These are phyloP conservation scores for Gonioctena quinquepunctata DNA, from an alignment of 1,140 invertebrate genomes.

Conservation along the genomic window DNA sequence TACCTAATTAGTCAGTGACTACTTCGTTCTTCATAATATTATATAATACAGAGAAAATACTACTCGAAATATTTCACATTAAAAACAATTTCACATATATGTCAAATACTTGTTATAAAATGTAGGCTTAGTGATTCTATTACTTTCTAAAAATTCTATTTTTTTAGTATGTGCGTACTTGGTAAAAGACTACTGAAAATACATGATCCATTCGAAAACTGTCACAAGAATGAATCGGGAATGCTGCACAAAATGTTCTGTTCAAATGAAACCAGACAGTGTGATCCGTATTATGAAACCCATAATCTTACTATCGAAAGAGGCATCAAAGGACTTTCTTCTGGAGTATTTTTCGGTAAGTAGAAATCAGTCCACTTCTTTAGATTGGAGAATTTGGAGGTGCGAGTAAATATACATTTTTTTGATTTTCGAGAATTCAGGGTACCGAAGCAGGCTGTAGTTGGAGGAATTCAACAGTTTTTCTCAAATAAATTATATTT, in stretches of 20 bases:
- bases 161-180: conserved; percentile 86
- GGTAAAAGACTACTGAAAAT: conserved; percentile 85
- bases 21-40: not conserved
- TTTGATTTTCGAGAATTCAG: no score
- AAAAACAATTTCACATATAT: no score
- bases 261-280: conserved; percentile 64
- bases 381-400: not conserved
- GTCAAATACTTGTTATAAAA: no score
- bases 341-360: conserved; percentile 75
- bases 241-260: conserved; percentile 72
- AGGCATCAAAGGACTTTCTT: conserved; percentile 79
- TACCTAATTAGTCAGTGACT: no score
- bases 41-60: not conserved
- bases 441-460: no score
- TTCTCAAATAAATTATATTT: no score
- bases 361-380: no score
- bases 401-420: no score
- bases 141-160: not conserved
- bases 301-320: conserved; percentile 62
- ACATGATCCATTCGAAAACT: conserved; percentile 68
- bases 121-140: no score
- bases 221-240: conserved; percentile 73
- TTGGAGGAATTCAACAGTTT: no score
- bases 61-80: not conserved
- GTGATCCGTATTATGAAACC: conserved; percentile 77